Percentiles rank a stretch among this genome's conserved stretches.
Evolutionary conservation across 2,113 vertebrate species (phyloP).

Genomic region (Phrynosoma blainvillii): DNA sequence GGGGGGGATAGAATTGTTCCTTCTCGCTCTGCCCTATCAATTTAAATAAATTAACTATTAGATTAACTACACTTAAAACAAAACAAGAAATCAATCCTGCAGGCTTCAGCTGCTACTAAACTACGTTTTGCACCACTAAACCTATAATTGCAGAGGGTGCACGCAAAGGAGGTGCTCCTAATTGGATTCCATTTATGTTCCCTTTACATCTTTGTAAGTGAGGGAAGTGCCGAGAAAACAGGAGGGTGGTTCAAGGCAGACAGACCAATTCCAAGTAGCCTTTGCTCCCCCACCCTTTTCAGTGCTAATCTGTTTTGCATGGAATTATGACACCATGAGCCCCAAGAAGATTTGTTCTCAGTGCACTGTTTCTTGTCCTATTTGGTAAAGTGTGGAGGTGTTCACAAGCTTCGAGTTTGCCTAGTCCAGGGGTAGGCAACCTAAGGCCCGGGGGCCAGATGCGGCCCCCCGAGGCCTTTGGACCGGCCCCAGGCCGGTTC

Average conservation of each 20-base stretch:
- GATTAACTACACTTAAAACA: conserved; percentile 65
- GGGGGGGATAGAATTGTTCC: conserved; percentile 14
- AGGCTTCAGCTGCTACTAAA: background rate
- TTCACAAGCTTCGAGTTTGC: background rate
- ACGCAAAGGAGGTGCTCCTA: rapidly evolving
- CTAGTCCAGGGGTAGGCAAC: too few relatives aligned
- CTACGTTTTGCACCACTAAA: conserved; percentile 11
- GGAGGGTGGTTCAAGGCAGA: rapidly evolving
- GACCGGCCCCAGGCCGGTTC: too few relatives aligned
- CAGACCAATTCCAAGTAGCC: rapidly evolving
- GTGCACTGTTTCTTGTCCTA: background rate
- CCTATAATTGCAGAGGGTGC: background rate
- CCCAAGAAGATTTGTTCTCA: rapidly evolving
- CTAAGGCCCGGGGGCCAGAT: too few relatives aligned
- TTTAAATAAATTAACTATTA: conserved; percentile 68
- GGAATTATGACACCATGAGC: rapidly evolving
- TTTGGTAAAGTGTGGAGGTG: background rate
- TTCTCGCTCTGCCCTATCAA: conserved; percentile 40
- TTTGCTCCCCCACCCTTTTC: background rate
- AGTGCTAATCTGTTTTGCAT: background rate
- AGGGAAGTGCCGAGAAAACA: background rate
- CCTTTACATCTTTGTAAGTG: background rate
- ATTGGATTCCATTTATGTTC: background rate
- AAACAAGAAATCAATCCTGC: conserved; percentile 54
- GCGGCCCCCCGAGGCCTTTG: too few relatives aligned